A percentile compares a stretch with the other conserved stretches of the same genome.
These are phyloP conservation scores for Prosopocoilus inquinatus DNA, from an alignment of 2,888 invertebrate genomes.

Conservation along the genomic window DNA sequence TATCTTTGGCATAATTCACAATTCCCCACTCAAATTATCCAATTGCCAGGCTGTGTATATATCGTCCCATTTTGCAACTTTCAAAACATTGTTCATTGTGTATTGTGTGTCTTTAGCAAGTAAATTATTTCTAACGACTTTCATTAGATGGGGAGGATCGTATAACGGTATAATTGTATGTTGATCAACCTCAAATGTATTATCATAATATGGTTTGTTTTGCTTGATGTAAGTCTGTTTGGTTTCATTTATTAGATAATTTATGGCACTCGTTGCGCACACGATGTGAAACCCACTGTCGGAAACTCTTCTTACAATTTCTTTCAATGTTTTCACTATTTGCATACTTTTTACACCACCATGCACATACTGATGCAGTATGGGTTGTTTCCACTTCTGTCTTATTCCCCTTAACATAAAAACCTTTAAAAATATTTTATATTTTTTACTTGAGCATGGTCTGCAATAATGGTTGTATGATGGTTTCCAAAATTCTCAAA, in stretches of 20 bases:
- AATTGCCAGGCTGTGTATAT: slow-evolving; percentile 3
- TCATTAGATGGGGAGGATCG: slow-evolving; percentile 1
- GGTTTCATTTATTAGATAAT: slow-evolving; percentile 1
- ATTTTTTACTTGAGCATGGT: slow-evolving; percentile 1
- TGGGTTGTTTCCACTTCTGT: slow-evolving; percentile 2
- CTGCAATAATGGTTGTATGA: neutral
- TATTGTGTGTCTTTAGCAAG: neutral
- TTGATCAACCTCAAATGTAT: neutral
- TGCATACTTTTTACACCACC: neutral
- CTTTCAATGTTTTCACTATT: neutral
- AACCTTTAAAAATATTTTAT: neutral
- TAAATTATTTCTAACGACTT: neutral
- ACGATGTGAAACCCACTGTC: neutral
- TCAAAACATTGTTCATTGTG: neutral
- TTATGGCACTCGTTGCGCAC: neutral
- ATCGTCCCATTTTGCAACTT: slow-evolving; percentile 2
- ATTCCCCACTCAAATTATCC: slow-evolving; percentile 4
- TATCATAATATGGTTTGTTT: no score
- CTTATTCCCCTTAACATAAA: neutral
- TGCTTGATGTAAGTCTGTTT: neutral
- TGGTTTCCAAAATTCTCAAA: neutral
- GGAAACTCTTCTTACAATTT: neutral
- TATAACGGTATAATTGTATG: neutral
- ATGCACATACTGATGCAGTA: neutral
- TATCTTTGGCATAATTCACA: slow-evolving; percentile 1